phyloP scores from a whole-genome alignment of 2,888 invertebrate genomes.

The Mesorhabditis spiculigera region DNA sequence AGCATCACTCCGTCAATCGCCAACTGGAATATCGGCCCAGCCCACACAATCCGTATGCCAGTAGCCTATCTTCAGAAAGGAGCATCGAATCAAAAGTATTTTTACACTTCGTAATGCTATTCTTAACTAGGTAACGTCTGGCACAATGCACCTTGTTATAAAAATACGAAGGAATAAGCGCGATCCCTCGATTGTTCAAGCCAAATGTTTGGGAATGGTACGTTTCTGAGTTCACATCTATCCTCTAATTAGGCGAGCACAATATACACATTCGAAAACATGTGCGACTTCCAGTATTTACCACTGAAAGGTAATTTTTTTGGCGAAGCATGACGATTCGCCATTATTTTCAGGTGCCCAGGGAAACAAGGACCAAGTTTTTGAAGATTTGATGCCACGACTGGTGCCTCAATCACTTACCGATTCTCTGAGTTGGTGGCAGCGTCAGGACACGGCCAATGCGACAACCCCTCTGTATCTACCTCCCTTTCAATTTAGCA shows the following conservation, averaged over 20 bases:
- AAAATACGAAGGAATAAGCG: constrained; percentile 39
- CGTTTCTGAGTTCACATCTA: background rate
- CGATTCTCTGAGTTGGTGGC: constrained; percentile 58
- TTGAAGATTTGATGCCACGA: constrained; percentile 30
- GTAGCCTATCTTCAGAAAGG: constrained; percentile 57
- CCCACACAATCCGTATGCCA: constrained; percentile 48
- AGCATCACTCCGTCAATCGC: constrained; percentile 32
- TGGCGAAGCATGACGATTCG: background rate
- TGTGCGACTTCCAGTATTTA: constrained; percentile 88
- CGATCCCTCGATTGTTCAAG: constrained; percentile 16
- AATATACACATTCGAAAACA: constrained; percentile 45
- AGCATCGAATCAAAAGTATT: constrained; percentile 27
- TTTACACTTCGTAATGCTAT: background rate
- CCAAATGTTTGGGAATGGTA: constrained; percentile 38
- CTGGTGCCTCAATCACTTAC: constrained; percentile 21
- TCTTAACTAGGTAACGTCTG: constrained; percentile 32
- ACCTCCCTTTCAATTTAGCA: constrained; percentile 53
- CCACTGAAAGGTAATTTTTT: constrained; percentile 66
- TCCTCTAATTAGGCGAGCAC: constrained; percentile 38
- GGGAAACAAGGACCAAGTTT: background rate
- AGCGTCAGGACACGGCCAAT: constrained; percentile 24
- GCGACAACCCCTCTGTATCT: constrained; percentile 40
- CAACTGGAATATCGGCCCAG: constrained; percentile 43
- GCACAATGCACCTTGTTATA: constrained; percentile 43
- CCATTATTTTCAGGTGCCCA: background rate